Evolutionary conservation across 2,797 vertebrate species (phyloP), one percentile per base, ranked within the genome.

Genomic region (Falco berigora): DNA sequence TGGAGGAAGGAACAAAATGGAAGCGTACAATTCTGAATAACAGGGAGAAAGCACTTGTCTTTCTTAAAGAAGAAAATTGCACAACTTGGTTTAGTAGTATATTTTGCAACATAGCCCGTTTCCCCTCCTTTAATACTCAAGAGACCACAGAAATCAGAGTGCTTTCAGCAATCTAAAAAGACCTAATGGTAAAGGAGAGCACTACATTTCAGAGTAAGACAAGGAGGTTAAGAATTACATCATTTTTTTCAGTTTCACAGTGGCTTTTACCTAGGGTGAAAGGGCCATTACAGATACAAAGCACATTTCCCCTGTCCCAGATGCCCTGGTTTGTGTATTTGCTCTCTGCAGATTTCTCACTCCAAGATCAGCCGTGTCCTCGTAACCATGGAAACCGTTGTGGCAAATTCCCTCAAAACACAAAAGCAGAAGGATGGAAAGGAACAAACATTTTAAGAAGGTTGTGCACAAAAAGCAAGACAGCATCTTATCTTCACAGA

Each of bases 351-450:
- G 90, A 93, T 93, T 95, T 94, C 94, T 91, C 61, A 52, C 68
- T 86, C 87, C 59, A 88, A 93, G 73, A 94, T 79, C 72, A 94
- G 84, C 90, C 30, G 0, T 86, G 46, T 63, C 81, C 79, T 91
- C 0, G 94, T 98, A 97, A 84, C 98, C 96, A 97, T 96, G 84
- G 97, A 75, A 98, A 97, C 96, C 4, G 16, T 82, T 61, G 4
- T 13, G 56, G 95, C 94, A 97, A 96, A 96, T 96, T 96, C 94
- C 91, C 89, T 91, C 93, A 86, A 95, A 97, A 92, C 1, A 63
- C 82, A 86, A 95, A 92, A 88, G 91, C 86, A 84, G 75, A 56
- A 71, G 71, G 59, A 73, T 71, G 53, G 90, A 90, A 90, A 66
- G 90, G 86, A 94, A 85, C 44, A 80, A 95, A 94, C 80, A 94